These are phyloP conservation scores for Ibidorhyncha struthersii DNA, from an alignment of 2,113 vertebrate species.

Conservation along the genomic window DNA sequence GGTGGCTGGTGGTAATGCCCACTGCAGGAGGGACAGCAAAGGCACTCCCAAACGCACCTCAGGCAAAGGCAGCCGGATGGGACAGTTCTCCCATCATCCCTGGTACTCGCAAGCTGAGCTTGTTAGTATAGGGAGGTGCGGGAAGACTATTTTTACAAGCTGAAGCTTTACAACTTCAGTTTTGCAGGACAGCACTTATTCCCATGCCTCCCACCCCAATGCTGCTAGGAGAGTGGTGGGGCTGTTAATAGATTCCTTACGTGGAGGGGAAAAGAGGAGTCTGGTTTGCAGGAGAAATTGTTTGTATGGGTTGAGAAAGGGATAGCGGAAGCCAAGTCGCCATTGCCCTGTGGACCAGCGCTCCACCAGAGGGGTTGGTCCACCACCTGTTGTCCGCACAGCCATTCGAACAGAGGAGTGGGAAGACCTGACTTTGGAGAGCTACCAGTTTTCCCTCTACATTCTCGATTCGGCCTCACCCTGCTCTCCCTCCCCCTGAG, in stretches of 20 bases:
- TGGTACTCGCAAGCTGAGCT: neutral
- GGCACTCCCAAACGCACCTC: neutral
- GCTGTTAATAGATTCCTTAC: neutral
- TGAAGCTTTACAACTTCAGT: neutral
- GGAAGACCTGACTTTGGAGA: neutral
- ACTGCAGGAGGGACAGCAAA: neutral
- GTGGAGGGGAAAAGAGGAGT: neutral
- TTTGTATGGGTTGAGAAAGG: neutral
- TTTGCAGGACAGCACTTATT: neutral
- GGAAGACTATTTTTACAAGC: neutral
- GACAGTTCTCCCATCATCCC: neutral
- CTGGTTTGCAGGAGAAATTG: neutral
- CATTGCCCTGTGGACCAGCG: neutral
- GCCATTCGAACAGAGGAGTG: neutral
- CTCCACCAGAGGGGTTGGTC: neutral
- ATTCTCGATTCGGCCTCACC: fast-evolving
- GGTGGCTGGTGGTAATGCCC: neutral
- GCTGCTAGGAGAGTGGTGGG: neutral
- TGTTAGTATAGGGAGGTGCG: neutral
- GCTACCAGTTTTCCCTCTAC: neutral
- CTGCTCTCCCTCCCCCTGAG: neutral
- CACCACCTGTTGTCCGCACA: neutral
- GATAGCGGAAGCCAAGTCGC: fast-evolving
- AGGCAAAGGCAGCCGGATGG: neutral
- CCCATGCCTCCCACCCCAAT: neutral